Conservation (phyloP, 1,140 invertebrate genomes). For the Cheumatopsyche charites region DNA sequence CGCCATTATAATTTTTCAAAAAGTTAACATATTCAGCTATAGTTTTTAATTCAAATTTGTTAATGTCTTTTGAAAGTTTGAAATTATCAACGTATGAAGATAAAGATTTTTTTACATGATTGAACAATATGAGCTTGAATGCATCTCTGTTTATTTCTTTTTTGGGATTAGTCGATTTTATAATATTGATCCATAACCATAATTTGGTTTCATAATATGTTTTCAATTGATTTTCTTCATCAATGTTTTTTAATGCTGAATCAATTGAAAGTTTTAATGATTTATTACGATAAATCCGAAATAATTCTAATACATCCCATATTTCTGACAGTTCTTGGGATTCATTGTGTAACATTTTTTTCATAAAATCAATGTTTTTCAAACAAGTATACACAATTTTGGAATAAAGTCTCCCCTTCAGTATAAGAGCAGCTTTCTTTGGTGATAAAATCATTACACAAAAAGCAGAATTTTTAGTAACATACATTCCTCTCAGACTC, state of each 20-base stretch:
- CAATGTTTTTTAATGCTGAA: background rate
- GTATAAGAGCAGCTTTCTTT: background rate
- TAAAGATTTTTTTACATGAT: slow-evolving; percentile 6
- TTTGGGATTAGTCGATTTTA: background rate
- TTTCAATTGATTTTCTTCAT: background rate
- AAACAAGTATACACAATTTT: slow-evolving; percentile 4
- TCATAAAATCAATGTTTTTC: background rate
- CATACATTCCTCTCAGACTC: background rate
- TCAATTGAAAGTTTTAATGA: background rate
- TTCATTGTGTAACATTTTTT: background rate
- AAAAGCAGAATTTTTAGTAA: background rate
- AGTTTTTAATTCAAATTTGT: background rate
- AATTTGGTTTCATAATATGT: too few species aligned
- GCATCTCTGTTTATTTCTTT: background rate
- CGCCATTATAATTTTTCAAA: background rate
- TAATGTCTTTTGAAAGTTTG: background rate
- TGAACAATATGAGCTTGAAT: background rate
- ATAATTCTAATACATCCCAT: slow-evolving; percentile 9
- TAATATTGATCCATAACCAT: slow-evolving; percentile 18
- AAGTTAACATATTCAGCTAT: background rate
- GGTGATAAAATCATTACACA: background rate
- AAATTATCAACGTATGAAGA: background rate
- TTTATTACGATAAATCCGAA: background rate
- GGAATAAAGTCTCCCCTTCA: background rate
- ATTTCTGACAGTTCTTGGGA: background rate